These are phyloP conservation scores for Litocranius walleri DNA, from an alignment of 2,113 vertebrate genomes.

Conservation along the genomic window DNA sequence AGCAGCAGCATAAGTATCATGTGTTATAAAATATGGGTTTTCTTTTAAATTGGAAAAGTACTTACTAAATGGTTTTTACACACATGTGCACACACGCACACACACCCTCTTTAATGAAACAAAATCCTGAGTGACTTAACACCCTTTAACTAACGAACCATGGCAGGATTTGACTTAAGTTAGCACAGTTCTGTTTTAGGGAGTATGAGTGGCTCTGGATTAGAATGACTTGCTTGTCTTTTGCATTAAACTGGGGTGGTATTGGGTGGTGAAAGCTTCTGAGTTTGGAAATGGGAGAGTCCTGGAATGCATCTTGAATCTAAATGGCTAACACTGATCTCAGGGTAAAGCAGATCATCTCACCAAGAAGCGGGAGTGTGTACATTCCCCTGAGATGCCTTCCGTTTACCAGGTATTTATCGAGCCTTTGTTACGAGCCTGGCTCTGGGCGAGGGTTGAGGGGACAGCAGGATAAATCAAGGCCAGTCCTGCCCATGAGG, in stretches of 20 bases:
- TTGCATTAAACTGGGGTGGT: not conserved
- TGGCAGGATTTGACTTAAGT: not conserved
- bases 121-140: not conserved
- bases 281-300: not conserved
- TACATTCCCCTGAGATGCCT: not conserved
- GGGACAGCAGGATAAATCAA: not conserved
- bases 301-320: not conserved
- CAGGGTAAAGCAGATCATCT: not conserved
- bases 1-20: not conserved
- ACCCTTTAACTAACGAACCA: not conserved
- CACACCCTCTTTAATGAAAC: not conserved
- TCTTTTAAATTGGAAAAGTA: not conserved
- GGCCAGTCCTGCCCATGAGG: accelerated
- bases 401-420: not conserved
- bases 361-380: not conserved
- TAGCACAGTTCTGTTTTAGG: not conserved
- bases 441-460: not conserved
- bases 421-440: not conserved
- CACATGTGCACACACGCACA: accelerated
- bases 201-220: not conserved
- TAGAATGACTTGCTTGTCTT: not conserved
- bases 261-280: not conserved
- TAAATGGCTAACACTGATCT: not conserved
- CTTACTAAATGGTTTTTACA: not conserved
- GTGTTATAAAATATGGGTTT: not conserved